phyloP scores from a whole-genome alignment of 2,113 vertebrate genomes.

The Morone chrysops region DNA sequence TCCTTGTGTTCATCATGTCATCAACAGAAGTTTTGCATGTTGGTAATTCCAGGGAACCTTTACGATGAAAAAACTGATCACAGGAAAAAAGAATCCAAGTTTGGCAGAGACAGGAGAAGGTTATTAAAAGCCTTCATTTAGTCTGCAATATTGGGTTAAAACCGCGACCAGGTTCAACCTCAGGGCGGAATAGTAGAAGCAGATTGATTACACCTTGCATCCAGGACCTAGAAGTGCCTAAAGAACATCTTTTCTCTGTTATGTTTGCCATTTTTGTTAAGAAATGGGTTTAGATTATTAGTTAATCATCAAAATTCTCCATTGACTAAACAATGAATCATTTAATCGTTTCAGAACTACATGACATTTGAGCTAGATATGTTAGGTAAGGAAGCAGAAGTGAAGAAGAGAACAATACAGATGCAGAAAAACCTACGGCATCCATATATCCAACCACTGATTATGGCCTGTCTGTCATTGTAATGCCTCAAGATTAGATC shows the following conservation, averaged over 20 bases:
- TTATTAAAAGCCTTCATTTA: not conserved
- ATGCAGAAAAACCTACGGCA: not conserved
- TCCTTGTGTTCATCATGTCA: no score
- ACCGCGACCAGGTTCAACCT: not conserved
- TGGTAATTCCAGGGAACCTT: not conserved
- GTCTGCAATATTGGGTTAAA: not conserved
- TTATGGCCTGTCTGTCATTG: constrained; percentile 60
- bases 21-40: not conserved
- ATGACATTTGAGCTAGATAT: no score
- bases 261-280: not conserved
- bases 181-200: not conserved
- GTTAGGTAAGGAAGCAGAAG: not conserved
- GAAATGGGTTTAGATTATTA: not conserved
- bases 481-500: constrained; percentile 79
- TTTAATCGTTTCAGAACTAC: not conserved
- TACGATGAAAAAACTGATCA: not conserved
- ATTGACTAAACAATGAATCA: not conserved
- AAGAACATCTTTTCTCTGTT: not conserved
- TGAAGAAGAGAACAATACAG: constrained; percentile 6
- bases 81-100: not conserved
- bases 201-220: not conserved
- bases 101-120: not conserved
- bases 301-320: not conserved
- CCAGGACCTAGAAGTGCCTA: not conserved
- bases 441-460: constrained; percentile 45